Evolutionary conservation across 2,113 vertebrate genomes (phyloP).

Genomic region (Mixornis gularis): DNA sequence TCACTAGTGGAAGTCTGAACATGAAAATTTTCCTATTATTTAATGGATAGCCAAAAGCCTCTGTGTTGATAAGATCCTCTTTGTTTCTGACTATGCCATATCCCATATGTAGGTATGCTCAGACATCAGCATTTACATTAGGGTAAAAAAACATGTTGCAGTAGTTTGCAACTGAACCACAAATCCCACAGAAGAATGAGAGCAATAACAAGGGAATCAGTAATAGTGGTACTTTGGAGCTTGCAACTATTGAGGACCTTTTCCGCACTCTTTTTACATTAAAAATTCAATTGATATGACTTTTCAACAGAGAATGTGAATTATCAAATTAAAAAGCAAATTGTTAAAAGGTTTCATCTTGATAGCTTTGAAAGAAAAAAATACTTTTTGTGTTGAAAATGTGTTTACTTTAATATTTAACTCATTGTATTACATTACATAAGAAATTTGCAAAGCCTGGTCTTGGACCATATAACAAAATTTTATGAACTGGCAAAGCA

Average conservation of each 20-base stretch:
- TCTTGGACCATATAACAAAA: background rate
- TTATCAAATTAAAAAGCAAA: background rate
- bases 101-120: background rate
- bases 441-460: background rate
- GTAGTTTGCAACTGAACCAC: background rate
- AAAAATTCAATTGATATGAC: background rate
- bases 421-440: background rate
- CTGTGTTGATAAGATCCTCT: background rate
- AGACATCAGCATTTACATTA: background rate
- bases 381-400: background rate
- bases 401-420: background rate
- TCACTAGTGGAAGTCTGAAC: background rate
- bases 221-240: background rate
- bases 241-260: background rate
- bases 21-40: background rate
- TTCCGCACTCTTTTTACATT: background rate
- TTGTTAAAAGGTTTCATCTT: background rate
- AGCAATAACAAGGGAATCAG: background rate
- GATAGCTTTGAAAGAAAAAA: background rate
- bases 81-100: background rate
- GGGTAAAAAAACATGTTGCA: background rate
- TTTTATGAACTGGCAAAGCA: background rate
- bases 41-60: background rate
- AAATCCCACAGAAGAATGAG: background rate
- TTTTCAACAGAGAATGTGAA: background rate